These are phyloP conservation scores for Ochotona princeps DNA, from an alignment of 2,113 vertebrate species.

Conservation along the genomic window DNA sequence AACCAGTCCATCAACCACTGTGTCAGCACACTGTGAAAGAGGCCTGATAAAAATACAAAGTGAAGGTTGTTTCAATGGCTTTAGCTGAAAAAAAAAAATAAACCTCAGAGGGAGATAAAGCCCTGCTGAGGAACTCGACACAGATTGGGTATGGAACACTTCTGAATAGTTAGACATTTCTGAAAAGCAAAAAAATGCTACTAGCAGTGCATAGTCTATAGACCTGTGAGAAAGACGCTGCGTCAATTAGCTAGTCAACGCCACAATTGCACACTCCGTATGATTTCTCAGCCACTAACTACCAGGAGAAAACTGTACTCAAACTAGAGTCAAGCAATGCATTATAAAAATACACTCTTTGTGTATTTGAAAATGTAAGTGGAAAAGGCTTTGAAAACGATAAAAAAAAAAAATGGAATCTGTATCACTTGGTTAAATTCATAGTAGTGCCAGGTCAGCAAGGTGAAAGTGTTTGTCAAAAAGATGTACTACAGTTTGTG, in stretches of 20 bases:
- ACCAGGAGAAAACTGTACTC: neutral
- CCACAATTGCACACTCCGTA: neutral
- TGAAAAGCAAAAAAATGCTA: neutral
- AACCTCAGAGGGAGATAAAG: constrained; percentile 38
- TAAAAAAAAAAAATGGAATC: neutral
- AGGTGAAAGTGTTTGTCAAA: neutral
- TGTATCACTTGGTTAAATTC: neutral
- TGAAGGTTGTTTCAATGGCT: constrained; percentile 31
- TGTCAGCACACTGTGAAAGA: constrained; percentile 61
- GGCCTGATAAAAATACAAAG: constrained; percentile 71
- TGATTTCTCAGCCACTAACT: neutral
- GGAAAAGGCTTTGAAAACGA: neutral
- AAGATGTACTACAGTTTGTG: neutral
- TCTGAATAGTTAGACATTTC: constrained; percentile 1
- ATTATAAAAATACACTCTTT: neutral
- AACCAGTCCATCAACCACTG: constrained; percentile 62
- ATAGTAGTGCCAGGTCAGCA: too few relatives aligned
- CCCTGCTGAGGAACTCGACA: neutral
- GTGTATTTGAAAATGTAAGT: neutral
- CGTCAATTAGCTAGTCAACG: neutral
- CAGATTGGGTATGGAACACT: neutral
- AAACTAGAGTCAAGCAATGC: neutral
- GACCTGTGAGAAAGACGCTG: neutral
- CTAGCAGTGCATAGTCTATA: neutral
- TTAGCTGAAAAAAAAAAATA: constrained; percentile 35